Evolutionary conservation across 1,140 invertebrate species (phyloP), one percentile per base, ranked within the genome.

Genomic region (Heliothis virescens): DNA sequence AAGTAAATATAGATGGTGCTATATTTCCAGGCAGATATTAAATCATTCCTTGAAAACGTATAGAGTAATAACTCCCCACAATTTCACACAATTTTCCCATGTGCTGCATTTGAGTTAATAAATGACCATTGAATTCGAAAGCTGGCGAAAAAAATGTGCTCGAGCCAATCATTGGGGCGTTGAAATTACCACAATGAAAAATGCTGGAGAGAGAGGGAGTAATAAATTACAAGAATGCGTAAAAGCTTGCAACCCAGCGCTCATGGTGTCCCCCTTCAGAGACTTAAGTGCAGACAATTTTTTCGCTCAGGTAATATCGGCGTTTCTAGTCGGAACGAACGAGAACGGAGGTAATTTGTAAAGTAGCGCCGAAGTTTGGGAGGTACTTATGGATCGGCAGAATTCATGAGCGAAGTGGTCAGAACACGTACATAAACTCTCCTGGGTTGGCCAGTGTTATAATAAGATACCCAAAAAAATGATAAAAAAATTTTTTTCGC

Each of bases 161-260:
- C 57, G 29, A 73, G 71, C 80, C 85, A 87, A 87, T 85, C 52
- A 88, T 86, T 81, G 84, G 79, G 80, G 79, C 73, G 80, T 81
- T 81, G 78, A 84, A 87, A 85, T 83, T 84, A 84, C 72, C 77
- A 82, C 55, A 72, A 80, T 85, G 82, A 86, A 86, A 89, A 86
- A 84, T 85, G 84, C 74, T 53, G 76, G 72, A 60, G 74, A 57
- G 72, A 78, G 74, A 47, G 62, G 77, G 65, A 52, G 82, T 83
- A 86, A 89, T 88, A 89, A 89, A 89, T 89, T 88, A 86, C 85
- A 85, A 83, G 80, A 85, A 82, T 83, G 85, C 82, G 86, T 86
- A 84, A 85, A 87, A 86, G 83, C 82, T 84, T 74, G 57, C 79
- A 74, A 79, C 79, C 15, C 34, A 81, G 73, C 63, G 55, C 72